phyloP scores from a whole-genome alignment of 2,888 invertebrate species.

The Malthinus flaveolus region DNA sequence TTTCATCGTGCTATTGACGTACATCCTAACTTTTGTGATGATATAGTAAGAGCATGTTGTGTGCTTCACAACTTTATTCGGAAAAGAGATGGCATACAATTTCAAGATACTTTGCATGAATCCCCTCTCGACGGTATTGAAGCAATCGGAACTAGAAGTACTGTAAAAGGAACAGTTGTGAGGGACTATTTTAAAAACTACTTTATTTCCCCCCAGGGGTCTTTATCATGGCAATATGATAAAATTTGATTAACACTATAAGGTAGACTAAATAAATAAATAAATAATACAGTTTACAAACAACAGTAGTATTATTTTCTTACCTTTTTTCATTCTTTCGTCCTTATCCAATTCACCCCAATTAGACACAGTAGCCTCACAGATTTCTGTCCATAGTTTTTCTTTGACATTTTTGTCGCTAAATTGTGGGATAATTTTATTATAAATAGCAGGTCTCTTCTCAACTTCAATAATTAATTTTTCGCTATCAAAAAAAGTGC shows the following conservation, averaged over 20 bases:
- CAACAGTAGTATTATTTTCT: no score
- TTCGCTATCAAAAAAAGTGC: slow-evolving; percentile 2
- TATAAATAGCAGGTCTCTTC: neutral
- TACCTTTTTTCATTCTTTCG: no score
- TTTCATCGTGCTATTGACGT: neutral
- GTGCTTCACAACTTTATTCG: neutral
- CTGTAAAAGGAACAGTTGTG: neutral
- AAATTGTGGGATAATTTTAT: neutral
- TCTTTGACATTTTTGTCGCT: neutral
- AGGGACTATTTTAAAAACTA: neutral
- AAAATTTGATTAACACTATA: no score
- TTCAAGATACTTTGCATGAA: neutral
- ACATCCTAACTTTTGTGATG: neutral
- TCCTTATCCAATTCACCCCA: slow-evolving; percentile 11
- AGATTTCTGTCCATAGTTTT: neutral
- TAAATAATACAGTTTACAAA: no score
- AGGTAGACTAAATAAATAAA: no score
- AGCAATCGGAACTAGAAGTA: neutral
- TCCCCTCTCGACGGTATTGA: neutral
- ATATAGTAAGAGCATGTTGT: neutral
- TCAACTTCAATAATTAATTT: neutral
- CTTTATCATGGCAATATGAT: neutral
- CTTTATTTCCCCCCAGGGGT: neutral
- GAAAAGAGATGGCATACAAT: neutral
- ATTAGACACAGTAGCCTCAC: neutral